Conservation (phyloP, 1,140 invertebrate genomes). For the Paralvinella palmiformis region DNA sequence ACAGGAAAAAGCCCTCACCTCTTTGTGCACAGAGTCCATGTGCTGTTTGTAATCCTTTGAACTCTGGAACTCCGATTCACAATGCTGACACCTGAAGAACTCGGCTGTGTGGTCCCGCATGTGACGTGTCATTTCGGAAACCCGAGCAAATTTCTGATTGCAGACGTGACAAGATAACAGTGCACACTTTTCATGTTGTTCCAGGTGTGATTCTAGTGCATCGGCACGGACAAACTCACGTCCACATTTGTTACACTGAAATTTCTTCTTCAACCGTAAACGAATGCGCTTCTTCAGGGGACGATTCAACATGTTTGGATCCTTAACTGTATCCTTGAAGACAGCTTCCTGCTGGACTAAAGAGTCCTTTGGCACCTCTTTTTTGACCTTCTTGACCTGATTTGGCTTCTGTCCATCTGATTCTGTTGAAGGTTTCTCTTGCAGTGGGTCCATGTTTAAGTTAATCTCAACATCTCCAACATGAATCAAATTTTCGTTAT, state of each 20-base stretch:
- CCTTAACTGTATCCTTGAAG: no score
- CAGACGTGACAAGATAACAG: conserved; percentile 22
- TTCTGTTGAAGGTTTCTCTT: no score
- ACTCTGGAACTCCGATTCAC: conserved; percentile 17
- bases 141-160: conserved; percentile 15
- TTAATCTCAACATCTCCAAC: no score
- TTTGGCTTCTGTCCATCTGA: no score
- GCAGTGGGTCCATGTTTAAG: no score
- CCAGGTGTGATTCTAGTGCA: background rate
- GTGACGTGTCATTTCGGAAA: conserved; percentile 24
- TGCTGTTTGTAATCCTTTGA: conserved; percentile 23
- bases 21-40: conserved; percentile 21
- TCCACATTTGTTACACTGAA: conserved; percentile 1
- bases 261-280: background rate
- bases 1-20: conserved; percentile 27
- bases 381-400: no score
- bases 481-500: no score
- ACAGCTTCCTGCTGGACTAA: no score
- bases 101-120: conserved; percentile 17
- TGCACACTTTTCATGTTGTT: background rate
- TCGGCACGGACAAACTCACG: conserved; percentile 2
- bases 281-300: conserved; percentile 9
- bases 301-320: no score
- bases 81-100: conserved; percentile 19
- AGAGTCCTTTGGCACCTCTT: no score